Evolutionary conservation across 2,797 vertebrate genomes (phyloP).

Genomic region (Vultur gryphus): DNA sequence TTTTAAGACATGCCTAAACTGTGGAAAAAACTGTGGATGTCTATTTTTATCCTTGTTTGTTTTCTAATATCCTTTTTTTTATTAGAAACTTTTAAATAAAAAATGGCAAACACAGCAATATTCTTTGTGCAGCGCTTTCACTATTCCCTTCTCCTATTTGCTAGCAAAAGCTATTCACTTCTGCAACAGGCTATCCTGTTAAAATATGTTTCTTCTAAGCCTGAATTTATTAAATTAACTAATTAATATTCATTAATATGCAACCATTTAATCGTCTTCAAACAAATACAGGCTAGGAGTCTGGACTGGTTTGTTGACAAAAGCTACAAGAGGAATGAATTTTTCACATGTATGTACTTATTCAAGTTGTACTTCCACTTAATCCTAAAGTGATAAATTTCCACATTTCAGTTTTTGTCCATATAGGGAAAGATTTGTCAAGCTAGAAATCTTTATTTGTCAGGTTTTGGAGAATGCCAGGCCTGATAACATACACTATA

Average conservation of each 20-base stretch:
- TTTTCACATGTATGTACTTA: background rate
- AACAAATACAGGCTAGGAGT: background rate
- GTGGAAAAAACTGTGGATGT: background rate
- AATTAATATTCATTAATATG: constrained; percentile 5
- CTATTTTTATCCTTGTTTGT: background rate
- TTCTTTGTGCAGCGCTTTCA: background rate
- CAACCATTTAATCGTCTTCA: constrained; percentile 13
- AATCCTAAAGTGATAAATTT: background rate
- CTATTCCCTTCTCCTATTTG: background rate
- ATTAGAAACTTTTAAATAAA: background rate
- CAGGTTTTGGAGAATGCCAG: background rate
- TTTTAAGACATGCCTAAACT: background rate
- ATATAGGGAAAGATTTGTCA: background rate
- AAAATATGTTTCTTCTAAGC: background rate
- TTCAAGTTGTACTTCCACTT: background rate
- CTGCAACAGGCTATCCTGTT: background rate
- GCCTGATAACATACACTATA: background rate
- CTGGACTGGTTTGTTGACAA: background rate
- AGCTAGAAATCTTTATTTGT: background rate
- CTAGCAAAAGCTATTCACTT: background rate
- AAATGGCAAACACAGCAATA: background rate
- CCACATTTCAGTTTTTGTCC: background rate
- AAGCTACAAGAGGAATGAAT: background rate
- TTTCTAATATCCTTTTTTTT: background rate
- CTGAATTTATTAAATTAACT: background rate